These are phyloP conservation scores for Syngnathoides biaculeatus DNA, from an alignment of 2,113 vertebrate genomes.

Conservation along the genomic window DNA sequence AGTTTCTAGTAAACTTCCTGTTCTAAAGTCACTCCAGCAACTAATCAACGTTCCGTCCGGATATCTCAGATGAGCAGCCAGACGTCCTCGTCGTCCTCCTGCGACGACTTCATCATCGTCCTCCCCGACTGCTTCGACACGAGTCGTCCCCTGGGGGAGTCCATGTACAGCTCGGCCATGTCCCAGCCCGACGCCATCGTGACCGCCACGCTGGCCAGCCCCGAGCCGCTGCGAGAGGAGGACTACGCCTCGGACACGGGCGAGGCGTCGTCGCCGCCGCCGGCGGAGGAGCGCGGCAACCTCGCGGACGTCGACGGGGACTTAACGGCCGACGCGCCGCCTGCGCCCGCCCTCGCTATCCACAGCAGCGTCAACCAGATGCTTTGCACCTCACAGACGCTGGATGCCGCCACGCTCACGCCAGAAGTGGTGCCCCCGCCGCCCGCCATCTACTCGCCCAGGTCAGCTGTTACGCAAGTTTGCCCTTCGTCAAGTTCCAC, in stretches of 20 bases:
- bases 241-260: neutral
- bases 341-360: neutral
- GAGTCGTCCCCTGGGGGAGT: conserved; percentile 88
- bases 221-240: conserved; percentile 1
- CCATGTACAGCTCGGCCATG: conserved; percentile 90
- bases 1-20: too few species aligned
- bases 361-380: conserved; percentile 67
- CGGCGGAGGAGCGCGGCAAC: neutral
- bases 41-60: neutral
- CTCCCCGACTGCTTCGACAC: conserved; percentile 97
- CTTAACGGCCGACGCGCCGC: conserved; percentile 39
- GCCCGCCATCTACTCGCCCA: conserved; percentile 67
- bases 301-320: conserved; percentile 32
- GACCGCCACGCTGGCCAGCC: conserved; percentile 6
- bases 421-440: conserved; percentile 64
- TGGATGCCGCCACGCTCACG: conserved; percentile 73
- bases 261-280: neutral
- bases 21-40: too few species aligned
- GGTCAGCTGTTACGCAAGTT: conserved; percentile 45
- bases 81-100: conserved; percentile 83
- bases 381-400: conserved; percentile 75
- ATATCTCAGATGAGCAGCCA: conserved; percentile 78
- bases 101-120: conserved; percentile 91
- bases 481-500: neutral
- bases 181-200: conserved; percentile 75